Conservation (phyloP, 1,140 invertebrate genomes). For the Phocides pigmalion region DNA sequence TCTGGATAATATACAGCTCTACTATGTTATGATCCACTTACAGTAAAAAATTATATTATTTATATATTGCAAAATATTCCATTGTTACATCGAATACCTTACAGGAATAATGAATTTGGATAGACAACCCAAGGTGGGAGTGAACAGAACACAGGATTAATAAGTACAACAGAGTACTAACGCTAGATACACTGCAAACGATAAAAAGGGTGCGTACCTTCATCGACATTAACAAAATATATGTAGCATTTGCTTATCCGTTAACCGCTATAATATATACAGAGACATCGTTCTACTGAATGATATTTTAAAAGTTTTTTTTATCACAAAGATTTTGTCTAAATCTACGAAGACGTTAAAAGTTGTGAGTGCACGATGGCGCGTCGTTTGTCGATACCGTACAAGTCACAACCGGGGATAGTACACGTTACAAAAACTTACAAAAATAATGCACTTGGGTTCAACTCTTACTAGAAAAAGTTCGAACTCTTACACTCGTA, state of each 20-base stretch:
- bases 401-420: conserved; percentile 6
- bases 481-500: conserved; percentile 7
- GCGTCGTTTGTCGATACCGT: conserved; percentile 1
- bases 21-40: conserved; percentile 76
- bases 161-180: conserved; percentile 4
- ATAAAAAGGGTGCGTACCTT: conserved; percentile 60
- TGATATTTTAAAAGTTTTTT: conserved; percentile 67
- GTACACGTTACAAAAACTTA: conserved; percentile 20
- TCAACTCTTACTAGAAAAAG: conserved; percentile 3
- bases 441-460: conserved; percentile 24
- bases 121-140: conserved; percentile 48
- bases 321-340: conserved; percentile 77
- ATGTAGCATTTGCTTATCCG: conserved; percentile 71
- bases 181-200: conserved; percentile 46
- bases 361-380: conserved; percentile 51
- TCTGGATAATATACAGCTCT: conserved; percentile 81
- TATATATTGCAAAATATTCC: conserved; percentile 79
- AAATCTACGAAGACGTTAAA: conserved; percentile 60
- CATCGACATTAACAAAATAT: conserved; percentile 77
- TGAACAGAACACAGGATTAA: conserved; percentile 25
- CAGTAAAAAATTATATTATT: conserved; percentile 61
- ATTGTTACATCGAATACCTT: conserved; percentile 71
- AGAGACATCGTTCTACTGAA: conserved; percentile 66
- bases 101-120: conserved; percentile 39
- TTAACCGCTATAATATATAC: conserved; percentile 69